Conservation (phyloP, 2,797 vertebrate genomes). For the Oreortyx pictus region DNA sequence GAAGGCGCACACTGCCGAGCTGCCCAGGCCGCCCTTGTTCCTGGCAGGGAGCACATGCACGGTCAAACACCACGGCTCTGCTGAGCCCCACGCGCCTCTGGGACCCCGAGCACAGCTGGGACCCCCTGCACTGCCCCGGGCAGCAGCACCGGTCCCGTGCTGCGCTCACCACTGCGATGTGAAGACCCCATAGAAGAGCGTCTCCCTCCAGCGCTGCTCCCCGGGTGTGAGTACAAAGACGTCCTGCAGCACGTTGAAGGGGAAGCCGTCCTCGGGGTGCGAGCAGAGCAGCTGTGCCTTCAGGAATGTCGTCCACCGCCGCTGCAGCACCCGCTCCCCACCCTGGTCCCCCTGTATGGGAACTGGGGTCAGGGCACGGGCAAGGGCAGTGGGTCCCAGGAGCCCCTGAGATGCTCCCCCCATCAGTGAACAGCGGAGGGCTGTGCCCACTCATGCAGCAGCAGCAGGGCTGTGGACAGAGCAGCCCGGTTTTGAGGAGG, state of each 20-base stretch:
- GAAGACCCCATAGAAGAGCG: conserved; percentile 94
- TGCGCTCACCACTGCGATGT: conserved; percentile 92
- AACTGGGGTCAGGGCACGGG: background rate
- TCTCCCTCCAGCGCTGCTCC: conserved; percentile 85
- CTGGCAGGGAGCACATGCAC: background rate
- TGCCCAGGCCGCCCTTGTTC: conserved; percentile 67
- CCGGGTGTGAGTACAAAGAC: conserved; percentile 91
- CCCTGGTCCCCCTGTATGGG: conserved; percentile 88
- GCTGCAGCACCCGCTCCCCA: conserved; percentile 96
- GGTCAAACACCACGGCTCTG: background rate
- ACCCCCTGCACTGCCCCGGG: accelerated
- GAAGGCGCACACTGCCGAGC: conserved; percentile 94
- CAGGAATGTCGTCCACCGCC: conserved; percentile 96
- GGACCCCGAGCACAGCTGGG: accelerated
- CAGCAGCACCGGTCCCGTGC: accelerated
- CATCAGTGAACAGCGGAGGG: accelerated
- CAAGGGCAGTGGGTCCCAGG: accelerated
- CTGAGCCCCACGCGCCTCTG: accelerated
- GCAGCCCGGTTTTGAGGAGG: accelerated
- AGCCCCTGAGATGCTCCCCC: background rate
- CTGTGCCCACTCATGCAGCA: accelerated
- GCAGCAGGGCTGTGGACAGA: accelerated
- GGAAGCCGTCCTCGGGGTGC: conserved; percentile 91
- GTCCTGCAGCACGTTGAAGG: conserved; percentile 96
- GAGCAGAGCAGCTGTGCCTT: conserved; percentile 95